Evolutionary conservation across 2,113 vertebrate species (phyloP).

Genomic region (Eurypyga helias): DNA sequence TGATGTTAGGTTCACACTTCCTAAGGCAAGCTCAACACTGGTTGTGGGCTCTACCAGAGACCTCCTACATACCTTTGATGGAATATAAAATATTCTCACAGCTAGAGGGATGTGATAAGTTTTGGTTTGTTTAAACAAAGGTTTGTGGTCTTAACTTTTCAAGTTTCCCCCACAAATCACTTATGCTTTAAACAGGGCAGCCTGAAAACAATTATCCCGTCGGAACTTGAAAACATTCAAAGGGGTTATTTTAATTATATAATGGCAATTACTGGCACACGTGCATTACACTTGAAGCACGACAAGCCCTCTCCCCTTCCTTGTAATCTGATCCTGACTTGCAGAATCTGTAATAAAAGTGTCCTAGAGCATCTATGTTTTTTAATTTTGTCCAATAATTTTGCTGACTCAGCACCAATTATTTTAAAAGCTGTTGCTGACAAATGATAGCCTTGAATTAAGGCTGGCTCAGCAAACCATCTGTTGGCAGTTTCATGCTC

Average conservation of each 20-base stretch:
- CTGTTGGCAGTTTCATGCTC: not conserved
- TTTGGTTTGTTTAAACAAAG: conserved; percentile 52
- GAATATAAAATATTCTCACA: conserved; percentile 26
- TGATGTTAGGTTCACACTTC: not conserved
- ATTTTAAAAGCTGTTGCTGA: not conserved
- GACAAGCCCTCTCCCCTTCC: not conserved
- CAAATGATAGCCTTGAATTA: not conserved
- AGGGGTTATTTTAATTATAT: conserved; percentile 36
- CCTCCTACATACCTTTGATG: conserved; percentile 26
- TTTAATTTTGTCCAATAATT: conserved; percentile 6
- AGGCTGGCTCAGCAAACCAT: conserved; percentile 4
- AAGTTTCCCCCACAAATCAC: conserved; percentile 27
- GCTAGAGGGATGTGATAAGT: not conserved
- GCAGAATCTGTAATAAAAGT: conserved; percentile 10
- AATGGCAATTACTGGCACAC: conserved; percentile 9
- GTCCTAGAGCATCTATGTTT: not conserved
- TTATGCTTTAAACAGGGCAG: conserved; percentile 5
- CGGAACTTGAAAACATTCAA: not conserved
- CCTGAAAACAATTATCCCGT: conserved; percentile 57
- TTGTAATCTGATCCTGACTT: conserved; percentile 18
- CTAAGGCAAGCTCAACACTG: not conserved
- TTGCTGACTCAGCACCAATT: conserved; percentile 45
- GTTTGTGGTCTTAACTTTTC: conserved; percentile 56
- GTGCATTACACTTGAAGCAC: not conserved
- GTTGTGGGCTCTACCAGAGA: not conserved